A percentile compares a stretch with the other conserved stretches of the same genome.
Evolutionary conservation across 1,140 invertebrate genomes (phyloP).

Genomic region (Leguminivora glycinivorella): DNA sequence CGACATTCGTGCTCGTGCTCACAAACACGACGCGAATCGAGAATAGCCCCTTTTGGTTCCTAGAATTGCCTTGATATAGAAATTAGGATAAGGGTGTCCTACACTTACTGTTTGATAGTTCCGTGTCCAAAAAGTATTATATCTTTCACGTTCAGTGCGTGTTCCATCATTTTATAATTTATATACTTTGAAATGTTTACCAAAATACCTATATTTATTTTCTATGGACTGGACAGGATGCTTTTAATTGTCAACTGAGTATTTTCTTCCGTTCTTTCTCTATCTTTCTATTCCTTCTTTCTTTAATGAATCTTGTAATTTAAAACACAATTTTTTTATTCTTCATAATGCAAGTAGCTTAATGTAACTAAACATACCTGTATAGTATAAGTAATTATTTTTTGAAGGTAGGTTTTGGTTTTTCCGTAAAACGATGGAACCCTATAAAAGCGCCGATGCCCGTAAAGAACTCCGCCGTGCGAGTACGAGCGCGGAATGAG

Average conservation of each 20-base stretch:
- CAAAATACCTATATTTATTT: too few relatives aligned
- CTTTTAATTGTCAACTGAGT: too few relatives aligned
- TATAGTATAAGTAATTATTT: not conserved
- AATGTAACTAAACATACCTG: too few relatives aligned
- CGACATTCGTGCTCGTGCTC: conserved; percentile 35
- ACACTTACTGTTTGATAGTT: not conserved
- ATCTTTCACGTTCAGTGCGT: too few relatives aligned
- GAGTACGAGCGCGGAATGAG: conserved; percentile 36
- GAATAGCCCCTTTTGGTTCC: conserved; percentile 53
- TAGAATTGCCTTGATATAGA: conserved; percentile 50
- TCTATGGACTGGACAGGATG: too few relatives aligned
- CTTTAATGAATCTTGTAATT: too few relatives aligned
- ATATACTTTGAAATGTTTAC: too few relatives aligned
- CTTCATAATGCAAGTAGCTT: too few relatives aligned
- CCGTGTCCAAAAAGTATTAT: not conserved
- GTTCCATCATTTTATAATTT: too few relatives aligned
- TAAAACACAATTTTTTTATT: too few relatives aligned
- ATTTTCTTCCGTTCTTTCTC: too few relatives aligned
- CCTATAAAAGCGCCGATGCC: conserved; percentile 45
- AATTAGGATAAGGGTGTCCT: conserved; percentile 19
- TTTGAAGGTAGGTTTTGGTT: not conserved
- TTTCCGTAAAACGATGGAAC: not conserved
- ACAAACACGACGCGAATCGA: conserved; percentile 45
- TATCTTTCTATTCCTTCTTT: too few relatives aligned
- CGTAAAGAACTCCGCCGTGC: conserved; percentile 49